phyloP scores from a whole-genome alignment of 2,797 vertebrate genomes.

The Enteromius afrohamiltoni region DNA sequence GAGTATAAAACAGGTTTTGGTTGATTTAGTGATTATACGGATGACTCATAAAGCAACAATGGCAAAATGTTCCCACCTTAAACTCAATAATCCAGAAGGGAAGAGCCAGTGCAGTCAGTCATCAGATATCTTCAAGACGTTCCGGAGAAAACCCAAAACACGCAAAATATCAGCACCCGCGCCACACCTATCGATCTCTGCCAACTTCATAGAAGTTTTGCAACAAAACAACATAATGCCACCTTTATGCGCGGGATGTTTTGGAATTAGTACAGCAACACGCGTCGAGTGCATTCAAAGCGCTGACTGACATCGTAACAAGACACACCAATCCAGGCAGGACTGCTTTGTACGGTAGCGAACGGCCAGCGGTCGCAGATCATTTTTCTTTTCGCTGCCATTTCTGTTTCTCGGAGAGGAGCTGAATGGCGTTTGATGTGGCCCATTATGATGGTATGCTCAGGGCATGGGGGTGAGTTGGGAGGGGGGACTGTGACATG shows the following conservation, averaged over 20 bases:
- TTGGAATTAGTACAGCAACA: conserved; percentile 29
- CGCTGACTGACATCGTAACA: conserved; percentile 24
- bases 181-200: conserved; percentile 13
- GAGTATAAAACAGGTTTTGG: conserved; percentile 82
- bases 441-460: conserved; percentile 74
- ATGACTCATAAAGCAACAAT: conserved; percentile 80
- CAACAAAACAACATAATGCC: conserved; percentile 29
- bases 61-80: conserved; percentile 72
- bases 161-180: conserved; percentile 32
- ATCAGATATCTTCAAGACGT: conserved; percentile 27
- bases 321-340: neutral
- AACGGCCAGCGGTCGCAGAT: conserved; percentile 28
- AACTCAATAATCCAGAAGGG: conserved; percentile 66
- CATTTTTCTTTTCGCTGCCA: conserved; percentile 49
- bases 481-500: conserved; percentile 72
- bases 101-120: conserved; percentile 57
- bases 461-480: conserved; percentile 47
- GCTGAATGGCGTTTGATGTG: conserved; percentile 81
- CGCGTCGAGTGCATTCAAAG: conserved; percentile 25
- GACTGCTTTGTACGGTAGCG: neutral
- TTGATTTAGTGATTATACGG: conserved; percentile 74
- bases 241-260: neutral
- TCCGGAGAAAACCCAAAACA: conserved; percentile 58
- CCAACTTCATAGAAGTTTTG: conserved; percentile 39
- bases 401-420: conserved; percentile 69